Evolutionary conservation across 2,113 vertebrate species (phyloP).

Genomic region (Pseudorasbora parva): DNA sequence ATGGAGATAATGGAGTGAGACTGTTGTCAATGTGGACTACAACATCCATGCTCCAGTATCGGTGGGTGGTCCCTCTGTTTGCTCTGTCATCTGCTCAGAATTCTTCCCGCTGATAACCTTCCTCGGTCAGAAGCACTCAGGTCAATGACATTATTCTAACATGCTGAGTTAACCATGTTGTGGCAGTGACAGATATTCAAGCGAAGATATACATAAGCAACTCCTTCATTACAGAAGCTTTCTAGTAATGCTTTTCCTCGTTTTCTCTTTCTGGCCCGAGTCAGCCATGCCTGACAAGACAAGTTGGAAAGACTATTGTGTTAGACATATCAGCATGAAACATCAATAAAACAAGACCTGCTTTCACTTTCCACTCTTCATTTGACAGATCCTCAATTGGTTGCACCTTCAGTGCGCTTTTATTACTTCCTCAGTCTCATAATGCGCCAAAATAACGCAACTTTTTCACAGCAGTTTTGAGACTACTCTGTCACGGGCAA

Average conservation of each 20-base stretch:
- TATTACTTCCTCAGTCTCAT: slow-evolving; percentile 54
- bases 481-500: slow-evolving; percentile 36
- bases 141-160: slow-evolving; percentile 61
- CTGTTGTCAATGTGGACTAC: neutral
- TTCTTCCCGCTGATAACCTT: slow-evolving; percentile 51
- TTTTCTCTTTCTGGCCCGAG: neutral
- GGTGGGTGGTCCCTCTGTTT: slow-evolving; percentile 20
- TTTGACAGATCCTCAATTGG: slow-evolving; percentile 29
- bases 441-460: slow-evolving; percentile 41
- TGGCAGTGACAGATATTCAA: neutral
- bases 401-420: slow-evolving; percentile 39
- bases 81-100: slow-evolving; percentile 34
- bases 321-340: neutral
- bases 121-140: slow-evolving; percentile 46
- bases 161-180: slow-evolving; percentile 28
- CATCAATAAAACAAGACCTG: neutral
- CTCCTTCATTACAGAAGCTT: neutral
- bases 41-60: neutral
- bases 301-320: neutral
- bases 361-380: slow-evolving; percentile 21
- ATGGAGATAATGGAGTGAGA: neutral
- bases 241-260: neutral
- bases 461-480: slow-evolving; percentile 9
- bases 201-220: neutral
- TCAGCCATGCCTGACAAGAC: neutral